Conservation (phyloP, 2,888 invertebrate genomes). For the Andrena chrysosceles region DNA sequence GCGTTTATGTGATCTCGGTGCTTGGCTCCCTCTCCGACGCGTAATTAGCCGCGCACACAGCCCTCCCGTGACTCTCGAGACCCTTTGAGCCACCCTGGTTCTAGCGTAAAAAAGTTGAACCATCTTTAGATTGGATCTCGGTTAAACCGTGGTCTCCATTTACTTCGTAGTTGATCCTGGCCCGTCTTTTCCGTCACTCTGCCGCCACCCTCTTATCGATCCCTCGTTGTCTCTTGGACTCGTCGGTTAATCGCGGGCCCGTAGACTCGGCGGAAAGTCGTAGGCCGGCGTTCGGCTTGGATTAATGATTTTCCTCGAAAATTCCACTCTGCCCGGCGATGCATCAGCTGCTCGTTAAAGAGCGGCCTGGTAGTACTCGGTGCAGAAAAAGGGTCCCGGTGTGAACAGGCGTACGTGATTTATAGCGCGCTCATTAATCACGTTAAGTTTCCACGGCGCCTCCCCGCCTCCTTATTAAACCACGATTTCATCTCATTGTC, state of each 20-base stretch:
- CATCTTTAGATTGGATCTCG: neutral
- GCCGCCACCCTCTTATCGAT: slow-evolving; percentile 29
- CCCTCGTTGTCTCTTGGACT: neutral
- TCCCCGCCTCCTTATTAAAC: slow-evolving; percentile 67
- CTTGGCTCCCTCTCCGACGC: slow-evolving; percentile 32
- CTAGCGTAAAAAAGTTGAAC: neutral
- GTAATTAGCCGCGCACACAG: slow-evolving; percentile 56
- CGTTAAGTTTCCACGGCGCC: slow-evolving; percentile 55
- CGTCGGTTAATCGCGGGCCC: slow-evolving; percentile 27
- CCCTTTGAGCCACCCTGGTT: neutral
- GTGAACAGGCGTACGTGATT: slow-evolving; percentile 67
- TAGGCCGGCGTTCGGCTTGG: slow-evolving; percentile 2
- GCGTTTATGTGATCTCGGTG: slow-evolving; percentile 57
- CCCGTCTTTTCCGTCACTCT: neutral
- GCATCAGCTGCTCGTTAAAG: slow-evolving; percentile 62
- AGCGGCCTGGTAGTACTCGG: slow-evolving; percentile 34
- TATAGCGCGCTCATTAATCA: slow-evolving; percentile 73
- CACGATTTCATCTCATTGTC: slow-evolving; percentile 73
- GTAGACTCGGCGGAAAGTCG: neutral
- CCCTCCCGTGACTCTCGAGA: neutral
- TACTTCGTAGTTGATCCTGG: neutral
- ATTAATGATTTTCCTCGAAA: slow-evolving; percentile 60
- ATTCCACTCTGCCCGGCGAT: slow-evolving; percentile 32
- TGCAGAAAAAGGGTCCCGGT: slow-evolving; percentile 59
- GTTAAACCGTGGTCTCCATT: neutral